Base-by-base conservation (phyloP, 1,140 invertebrate species). In the Asobara japonica region DNA sequence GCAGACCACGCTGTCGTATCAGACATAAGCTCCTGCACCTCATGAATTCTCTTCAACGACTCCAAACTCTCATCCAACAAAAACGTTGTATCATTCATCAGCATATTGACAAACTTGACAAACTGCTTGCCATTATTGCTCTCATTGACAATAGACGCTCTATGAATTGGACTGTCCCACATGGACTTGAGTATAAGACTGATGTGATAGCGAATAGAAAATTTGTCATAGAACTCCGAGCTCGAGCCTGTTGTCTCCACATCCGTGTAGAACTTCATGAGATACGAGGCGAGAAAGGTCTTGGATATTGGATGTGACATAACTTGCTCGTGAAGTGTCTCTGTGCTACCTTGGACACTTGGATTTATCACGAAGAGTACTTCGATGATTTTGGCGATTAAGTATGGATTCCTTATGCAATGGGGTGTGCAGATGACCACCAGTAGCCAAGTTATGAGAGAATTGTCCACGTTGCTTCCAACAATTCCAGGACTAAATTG, bases 1-100 rank as follows among this genome's bases (percentile, higher is more conserved):
- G 90, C 88, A 13, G 89, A 86, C 92, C 94, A 96, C 22, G 89
- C 90, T 7, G 82, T 85, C 22, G 89, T 85, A 77, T 95, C 92
- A 20, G 91, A 91, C 87, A 96, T 94, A n/a, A 93, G 82, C 78
- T 96, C 95, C 87, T 99, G 97, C 1, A 96, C 93, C 84, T 98
- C 96, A 85, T 98, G 96, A 77, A 99, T 98, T 74, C 96, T 90
- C 81, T 98, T 99, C 48, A 99, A 88, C 75, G 96, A 95, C 84
- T 98, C 95, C 11, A 98, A 88, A 83, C 96, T 98, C 86, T 99
- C 98, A 82, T 99, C 98, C 48, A 99, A 88, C 36, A 99, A 89
- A 86, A 98, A 99, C 31, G 97, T 99, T 7, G 97, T 98, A 83
- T 99, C 98, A 83, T 99, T 99, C 95, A 99, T 99, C 51, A 99